Evolutionary conservation across 1,140 invertebrate species (phyloP), one percentile per base, ranked within the genome.

Genomic region (Drosophila watanabei): DNA sequence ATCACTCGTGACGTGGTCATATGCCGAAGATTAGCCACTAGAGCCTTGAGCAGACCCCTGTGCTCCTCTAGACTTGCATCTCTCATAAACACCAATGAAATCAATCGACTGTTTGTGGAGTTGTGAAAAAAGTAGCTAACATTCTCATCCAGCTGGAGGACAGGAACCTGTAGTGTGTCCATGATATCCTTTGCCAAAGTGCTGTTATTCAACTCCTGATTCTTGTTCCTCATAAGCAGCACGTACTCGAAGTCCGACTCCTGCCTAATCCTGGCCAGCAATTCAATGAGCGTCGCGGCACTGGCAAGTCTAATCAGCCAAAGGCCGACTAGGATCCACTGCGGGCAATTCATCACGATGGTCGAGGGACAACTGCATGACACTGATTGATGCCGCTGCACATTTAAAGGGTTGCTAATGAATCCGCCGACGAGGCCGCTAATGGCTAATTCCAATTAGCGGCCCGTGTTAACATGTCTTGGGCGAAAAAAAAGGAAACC

Each of bases 331-430:
- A 54, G 54, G 57, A 75, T 56, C 41, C 80, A 32, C 62, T 32
- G 56, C 41, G 57, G 56, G 68, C 56, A 39, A 59, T 35, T 24
- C 84, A 87, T 87, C 51, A 63, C 78, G 37, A 32, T 18, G 45
- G 69, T 20, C 49, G 65, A 75, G 51, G 48, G 63, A 65, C 60
- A 37, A 89, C 82, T 89, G 70, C 49, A 59, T 54, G 63, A 71
- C 78, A 57, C 62, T 62, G 64, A 66, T 58, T 64, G 71, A 69
- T 78, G 69, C 33, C 35, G 18, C 46, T 69, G 51, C 72, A 61
- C 63, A 88, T 87, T 88, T 89, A 87, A 87, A 89, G 84, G 84
- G 80, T 80, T 87, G 72, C 85, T 84, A 78, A 89, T 89, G 63
- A 73, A 51, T 64, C 56, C 75, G 13, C 30, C 46, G 32, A 18